A percentile compares a stretch with the other conserved stretches of the same genome.
phyloP scores from a whole-genome alignment of 2,113 vertebrate species.

The Prolemur simus region DNA sequence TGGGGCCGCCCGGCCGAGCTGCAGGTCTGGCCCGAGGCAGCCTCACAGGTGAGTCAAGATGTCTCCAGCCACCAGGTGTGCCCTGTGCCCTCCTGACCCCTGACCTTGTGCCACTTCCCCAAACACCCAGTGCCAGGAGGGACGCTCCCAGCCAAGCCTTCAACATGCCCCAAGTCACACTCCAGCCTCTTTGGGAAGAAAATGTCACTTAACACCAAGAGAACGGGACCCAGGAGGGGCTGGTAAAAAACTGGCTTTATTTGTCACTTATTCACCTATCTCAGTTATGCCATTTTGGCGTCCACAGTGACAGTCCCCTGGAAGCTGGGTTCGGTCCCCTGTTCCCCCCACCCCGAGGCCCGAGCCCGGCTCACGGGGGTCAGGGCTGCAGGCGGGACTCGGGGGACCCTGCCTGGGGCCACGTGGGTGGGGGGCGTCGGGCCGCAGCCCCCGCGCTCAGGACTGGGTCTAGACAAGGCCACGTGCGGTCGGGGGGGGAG shows the following conservation, averaged over 20 bases:
- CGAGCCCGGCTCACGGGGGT: too few species aligned
- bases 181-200: neutral
- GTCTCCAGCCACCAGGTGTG: neutral
- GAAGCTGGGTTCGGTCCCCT: constrained; percentile 30
- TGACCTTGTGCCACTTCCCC: neutral
- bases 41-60: neutral
- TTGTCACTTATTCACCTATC: constrained; percentile 51
- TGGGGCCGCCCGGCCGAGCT: neutral
- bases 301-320: constrained; percentile 75
- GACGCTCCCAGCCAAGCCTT: too few species aligned
- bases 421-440: too few species aligned
- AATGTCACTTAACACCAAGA: neutral
- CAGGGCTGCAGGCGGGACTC: neutral
- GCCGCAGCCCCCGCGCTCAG: too few species aligned
- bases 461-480: too few species aligned
- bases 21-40: neutral
- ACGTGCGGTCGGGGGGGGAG: too few species aligned
- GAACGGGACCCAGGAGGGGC: neutral
- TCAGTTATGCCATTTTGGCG: constrained; percentile 59
- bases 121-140: too few species aligned
- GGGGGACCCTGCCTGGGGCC: too few species aligned
- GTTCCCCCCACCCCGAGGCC: neutral
- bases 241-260: constrained; percentile 71
- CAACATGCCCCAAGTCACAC: too few species aligned
- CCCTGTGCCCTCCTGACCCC: neutral